Evolutionary conservation across 2,113 vertebrate genomes (phyloP), one percentile per base, ranked within the genome.

Genomic region (Gymnocephalus cernua): DNA sequence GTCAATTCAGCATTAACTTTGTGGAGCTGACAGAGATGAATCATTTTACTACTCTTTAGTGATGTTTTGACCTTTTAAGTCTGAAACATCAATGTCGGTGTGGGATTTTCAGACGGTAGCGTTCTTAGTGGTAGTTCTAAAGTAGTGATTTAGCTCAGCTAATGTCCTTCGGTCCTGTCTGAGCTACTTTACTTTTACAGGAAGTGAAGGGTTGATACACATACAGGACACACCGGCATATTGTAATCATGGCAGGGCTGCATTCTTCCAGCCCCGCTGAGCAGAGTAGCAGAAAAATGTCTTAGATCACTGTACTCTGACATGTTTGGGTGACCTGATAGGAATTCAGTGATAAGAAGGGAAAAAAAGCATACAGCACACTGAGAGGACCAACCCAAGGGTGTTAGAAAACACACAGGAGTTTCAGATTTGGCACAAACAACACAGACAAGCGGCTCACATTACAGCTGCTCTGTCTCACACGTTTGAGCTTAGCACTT

Each of bases 311-410:
- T 76, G 74, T 79, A 71, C 75, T 83, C 86, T 86, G 90, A 86
- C 86, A 82, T 88, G 88, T 91, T 86, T 61, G 85, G 79, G 83
- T 89, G 83, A 83, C 86, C 81, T 64, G 89, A 89, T 91, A 83
- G 82, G 88, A 92, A 90, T 90, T 83, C 65, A 67, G 83, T 80
- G 90, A 93, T 91, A 89, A 86, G 86, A 80, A 53, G n/a, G n/a
- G n/a, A 70, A 64, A 44, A 82, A 53, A 82, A 70, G 69, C 61
- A 88, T 77, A 53, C 67, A 57, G 59, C 67, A 62, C 77, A 63
- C 54, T 21, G 53, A 84, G 68, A n/a, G 48, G 9, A 35, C 83
- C 29, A 18, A 68, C 76, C 65, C 67, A n/a, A 73, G 71, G 45
- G 79, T 59, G 74, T 84, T 59, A 25, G 64, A 86, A 83, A 89